Evolutionary conservation across 1,140 invertebrate species (phyloP), one percentile per base, ranked within the genome.

Genomic region (Pristionchus pacificus): DNA sequence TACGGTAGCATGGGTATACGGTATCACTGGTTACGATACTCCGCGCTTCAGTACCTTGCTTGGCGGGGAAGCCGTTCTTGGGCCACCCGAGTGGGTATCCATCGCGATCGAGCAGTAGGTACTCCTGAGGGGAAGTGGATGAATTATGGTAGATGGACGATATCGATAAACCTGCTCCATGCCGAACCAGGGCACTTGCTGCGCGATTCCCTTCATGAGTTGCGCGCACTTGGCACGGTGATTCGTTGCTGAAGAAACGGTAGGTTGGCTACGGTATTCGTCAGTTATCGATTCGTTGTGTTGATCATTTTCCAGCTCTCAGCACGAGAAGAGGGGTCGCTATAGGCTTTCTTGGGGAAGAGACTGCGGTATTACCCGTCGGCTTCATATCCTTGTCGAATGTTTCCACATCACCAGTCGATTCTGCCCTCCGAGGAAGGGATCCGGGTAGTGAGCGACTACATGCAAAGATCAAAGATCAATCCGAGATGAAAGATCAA

Each of bases 11-110:
- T n/a, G n/a, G n/a, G n/a, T n/a, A 49, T 49, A 49, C 38, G 38
- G 19, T 10, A 49, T 49, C 19, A 49, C 38, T 49, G 38, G 38
- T 6, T 49, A 6, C 38, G 38, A 6, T 10, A 19, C 6, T 49
- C 38, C 6, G 19, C 38, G 19, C 6, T 49, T 49, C 6, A 10
- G 38, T 49, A 67, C 70, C 92, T 85, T 77, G 88, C n/a, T 92
- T 92, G 64, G 91, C 91, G 0, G 93, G 93, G 84, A 90, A 95
- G 49, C 93, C 93, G 81, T 92, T 91, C 77, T 92, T 92, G 1
- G 93, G 93, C 93, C 93, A 97, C 3, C 93, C 93, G 79, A 93
- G 90, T 1, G 93, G 93, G 80, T 92, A 89, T 28, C 90, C 87
- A 82, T 95, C 92, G 70, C 89, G 88, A 80, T 94, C 93, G 15